Evolutionary conservation across 2,113 vertebrate genomes (phyloP).

Genomic region (Riparia riparia): DNA sequence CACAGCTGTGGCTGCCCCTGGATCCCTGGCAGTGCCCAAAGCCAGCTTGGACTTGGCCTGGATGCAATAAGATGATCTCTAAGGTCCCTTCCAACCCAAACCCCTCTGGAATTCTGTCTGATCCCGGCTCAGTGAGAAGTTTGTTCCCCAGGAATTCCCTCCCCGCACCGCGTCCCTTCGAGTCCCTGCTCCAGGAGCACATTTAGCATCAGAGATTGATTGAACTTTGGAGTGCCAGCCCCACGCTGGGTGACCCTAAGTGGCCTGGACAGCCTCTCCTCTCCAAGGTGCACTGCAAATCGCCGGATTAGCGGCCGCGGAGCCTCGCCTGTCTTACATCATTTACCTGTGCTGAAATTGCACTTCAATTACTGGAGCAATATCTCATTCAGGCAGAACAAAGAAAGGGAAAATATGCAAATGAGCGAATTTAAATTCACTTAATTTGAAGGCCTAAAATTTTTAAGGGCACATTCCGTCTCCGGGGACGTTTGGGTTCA

Average conservation of each 20-base stretch:
- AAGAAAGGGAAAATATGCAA: neutral
- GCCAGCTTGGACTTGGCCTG: accelerated
- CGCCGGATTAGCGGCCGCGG: neutral
- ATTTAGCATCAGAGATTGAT: neutral
- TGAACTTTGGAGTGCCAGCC: neutral
- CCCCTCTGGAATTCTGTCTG: accelerated
- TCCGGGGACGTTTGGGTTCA: neutral
- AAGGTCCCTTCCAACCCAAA: neutral
- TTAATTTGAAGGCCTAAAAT: conserved; percentile 13
- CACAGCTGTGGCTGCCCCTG: neutral
- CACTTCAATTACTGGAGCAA: conserved; percentile 55
- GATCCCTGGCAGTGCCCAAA: neutral
- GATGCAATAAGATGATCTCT: no score
- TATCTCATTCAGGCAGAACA: conserved; percentile 42
- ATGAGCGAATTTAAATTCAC: conserved; percentile 1
- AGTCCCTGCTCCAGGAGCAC: neutral
- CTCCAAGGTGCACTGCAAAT: neutral
- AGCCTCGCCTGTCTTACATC: neutral
- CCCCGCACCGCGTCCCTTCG: accelerated
- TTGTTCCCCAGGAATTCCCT: neutral
- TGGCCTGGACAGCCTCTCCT: neutral
- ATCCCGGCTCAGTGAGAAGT: accelerated
- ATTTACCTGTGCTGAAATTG: conserved; percentile 42
- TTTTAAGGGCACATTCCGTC: neutral
- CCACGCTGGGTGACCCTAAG: neutral